Evolutionary conservation across 2,888 invertebrate species (phyloP).

Genomic region (Macropis europaea): DNA sequence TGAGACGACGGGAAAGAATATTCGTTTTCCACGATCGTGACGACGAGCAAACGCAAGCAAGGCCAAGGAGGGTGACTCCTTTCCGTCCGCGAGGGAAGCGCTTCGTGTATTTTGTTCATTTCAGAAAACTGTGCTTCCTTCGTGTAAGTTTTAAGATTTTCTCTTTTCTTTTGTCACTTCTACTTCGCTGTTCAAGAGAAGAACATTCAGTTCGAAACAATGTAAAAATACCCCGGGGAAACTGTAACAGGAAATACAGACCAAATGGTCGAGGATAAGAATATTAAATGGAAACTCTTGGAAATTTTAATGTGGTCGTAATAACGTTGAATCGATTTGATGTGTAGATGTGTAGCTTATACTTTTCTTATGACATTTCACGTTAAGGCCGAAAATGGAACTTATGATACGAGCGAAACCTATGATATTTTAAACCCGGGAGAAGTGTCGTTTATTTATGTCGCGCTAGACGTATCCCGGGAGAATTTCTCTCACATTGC

Average conservation of each 20-base stretch:
- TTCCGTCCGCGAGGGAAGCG: slow-evolving; percentile 22
- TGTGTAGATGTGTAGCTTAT: too few relatives aligned
- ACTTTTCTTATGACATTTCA: too few relatives aligned
- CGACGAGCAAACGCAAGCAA: slow-evolving; percentile 4
- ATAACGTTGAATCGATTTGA: too few relatives aligned
- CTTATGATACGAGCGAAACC: too few relatives aligned
- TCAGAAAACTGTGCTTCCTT: background rate
- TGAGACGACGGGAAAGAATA: slow-evolving; percentile 25
- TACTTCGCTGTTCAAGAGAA: background rate
- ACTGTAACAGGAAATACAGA: background rate
- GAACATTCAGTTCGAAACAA: background rate
- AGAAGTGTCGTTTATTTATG: too few relatives aligned
- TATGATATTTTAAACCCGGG: too few relatives aligned
- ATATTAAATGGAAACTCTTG: too few relatives aligned
- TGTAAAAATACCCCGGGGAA: background rate
- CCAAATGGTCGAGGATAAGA: too few relatives aligned
- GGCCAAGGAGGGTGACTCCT: background rate
- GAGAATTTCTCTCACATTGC: too few relatives aligned
- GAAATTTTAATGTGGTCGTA: too few relatives aligned
- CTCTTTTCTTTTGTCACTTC: background rate
- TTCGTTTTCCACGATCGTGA: slow-evolving; percentile 26
- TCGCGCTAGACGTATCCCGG: too few relatives aligned
- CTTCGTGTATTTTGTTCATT: slow-evolving; percentile 24
- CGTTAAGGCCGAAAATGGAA: too few relatives aligned
- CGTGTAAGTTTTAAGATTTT: slow-evolving; percentile 14